phyloP scores from a whole-genome alignment of 1,140 invertebrate species.

The Geopemphigus sp. region DNA sequence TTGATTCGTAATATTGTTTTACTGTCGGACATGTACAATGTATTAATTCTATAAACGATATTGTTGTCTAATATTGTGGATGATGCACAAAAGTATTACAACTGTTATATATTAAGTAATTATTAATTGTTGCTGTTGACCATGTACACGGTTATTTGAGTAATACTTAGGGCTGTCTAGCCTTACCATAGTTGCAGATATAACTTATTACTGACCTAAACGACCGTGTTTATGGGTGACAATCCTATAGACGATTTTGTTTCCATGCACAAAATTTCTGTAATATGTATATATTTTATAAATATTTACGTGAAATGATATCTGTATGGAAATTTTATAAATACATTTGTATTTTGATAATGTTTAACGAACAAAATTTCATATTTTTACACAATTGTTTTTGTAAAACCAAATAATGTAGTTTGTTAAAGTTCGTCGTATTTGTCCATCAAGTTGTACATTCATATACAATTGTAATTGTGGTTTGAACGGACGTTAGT shows the following conservation, averaged over 20 bases:
- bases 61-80: background rate
- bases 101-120: background rate
- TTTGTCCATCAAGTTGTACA: background rate
- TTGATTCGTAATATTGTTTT: background rate
- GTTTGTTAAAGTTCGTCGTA: background rate
- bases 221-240: no score
- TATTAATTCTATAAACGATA: background rate
- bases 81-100: background rate
- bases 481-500: background rate
- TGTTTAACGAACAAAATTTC: background rate
- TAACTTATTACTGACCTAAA: no score
- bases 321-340: background rate
- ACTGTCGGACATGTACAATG: background rate
- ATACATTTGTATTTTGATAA: background rate
- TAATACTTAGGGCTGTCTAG: no score
- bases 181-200: no score
- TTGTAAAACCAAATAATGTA: background rate
- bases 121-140: background rate
- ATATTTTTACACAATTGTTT: slow-evolving; percentile 7
- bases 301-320: background rate
- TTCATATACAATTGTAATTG: background rate
- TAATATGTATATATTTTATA: no score
- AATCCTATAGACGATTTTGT: no score
- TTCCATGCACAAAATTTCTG: background rate
- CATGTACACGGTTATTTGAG: no score